phyloP scores from a whole-genome alignment of 2,797 vertebrate genomes.

The Sebastes steindachneri region DNA sequence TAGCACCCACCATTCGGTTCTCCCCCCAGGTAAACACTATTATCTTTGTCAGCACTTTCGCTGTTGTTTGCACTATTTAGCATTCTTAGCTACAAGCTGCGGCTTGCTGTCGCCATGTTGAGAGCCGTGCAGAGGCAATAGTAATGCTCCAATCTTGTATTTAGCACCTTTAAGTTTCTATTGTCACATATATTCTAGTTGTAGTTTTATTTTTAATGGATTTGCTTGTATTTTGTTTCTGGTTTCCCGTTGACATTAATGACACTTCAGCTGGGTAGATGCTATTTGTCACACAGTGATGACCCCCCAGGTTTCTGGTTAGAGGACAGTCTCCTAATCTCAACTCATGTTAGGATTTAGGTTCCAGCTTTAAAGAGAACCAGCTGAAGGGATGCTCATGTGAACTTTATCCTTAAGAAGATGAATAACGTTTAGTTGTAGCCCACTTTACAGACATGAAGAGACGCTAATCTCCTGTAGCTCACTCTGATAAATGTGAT shows the following conservation, averaged over 20 bases:
- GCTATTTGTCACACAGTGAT: background rate
- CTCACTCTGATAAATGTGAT: conserved; percentile 28
- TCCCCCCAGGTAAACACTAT: no score
- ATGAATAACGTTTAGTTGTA: background rate
- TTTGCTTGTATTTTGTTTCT: background rate
- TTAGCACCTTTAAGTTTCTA: no score
- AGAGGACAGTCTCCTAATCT: background rate
- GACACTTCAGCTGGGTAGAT: background rate
- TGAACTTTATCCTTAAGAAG: conserved; percentile 2
- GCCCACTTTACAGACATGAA: conserved; percentile 17
- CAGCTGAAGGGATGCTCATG: background rate
- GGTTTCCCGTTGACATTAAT: background rate
- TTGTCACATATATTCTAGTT: no score
- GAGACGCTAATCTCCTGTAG: conserved; percentile 4
- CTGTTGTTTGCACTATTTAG: no score
- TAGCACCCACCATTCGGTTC: no score
- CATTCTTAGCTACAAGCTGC: no score
- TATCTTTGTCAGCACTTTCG: no score
- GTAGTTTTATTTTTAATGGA: background rate
- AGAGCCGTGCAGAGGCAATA: no score
- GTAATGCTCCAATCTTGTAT: no score
- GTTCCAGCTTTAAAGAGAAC: background rate
- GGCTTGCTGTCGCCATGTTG: no score
- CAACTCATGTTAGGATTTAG: background rate
- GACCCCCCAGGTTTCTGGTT: background rate